These are phyloP conservation scores for Dasypus novemcinctus DNA, from an alignment of 2,113 vertebrate species.

Conservation along the genomic window DNA sequence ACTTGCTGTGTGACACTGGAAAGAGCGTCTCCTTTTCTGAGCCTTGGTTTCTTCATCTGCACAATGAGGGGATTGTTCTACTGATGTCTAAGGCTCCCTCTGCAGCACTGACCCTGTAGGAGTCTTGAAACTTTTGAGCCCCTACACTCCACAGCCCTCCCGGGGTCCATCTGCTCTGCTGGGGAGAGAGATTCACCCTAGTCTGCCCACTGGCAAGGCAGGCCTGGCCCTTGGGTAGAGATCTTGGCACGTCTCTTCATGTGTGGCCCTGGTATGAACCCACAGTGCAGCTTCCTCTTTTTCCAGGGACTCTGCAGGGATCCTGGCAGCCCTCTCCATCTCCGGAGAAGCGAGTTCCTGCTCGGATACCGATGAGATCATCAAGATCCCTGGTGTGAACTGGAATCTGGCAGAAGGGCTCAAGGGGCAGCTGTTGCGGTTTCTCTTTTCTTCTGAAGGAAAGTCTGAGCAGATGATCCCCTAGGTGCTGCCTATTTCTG, in stretches of 20 bases:
- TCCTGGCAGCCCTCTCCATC: neutral
- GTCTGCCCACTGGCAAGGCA: neutral
- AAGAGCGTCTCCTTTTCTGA: neutral
- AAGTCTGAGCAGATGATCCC: constrained; percentile 71
- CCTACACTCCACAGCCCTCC: neutral
- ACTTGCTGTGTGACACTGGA: neutral
- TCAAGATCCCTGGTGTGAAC: neutral
- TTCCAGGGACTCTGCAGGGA: neutral
- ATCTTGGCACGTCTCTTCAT: neutral
- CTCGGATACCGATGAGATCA: constrained; percentile 51
- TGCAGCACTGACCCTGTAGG: neutral
- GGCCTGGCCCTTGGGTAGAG: neutral
- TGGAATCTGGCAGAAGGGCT: constrained; percentile 43
- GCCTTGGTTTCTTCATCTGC: neutral
- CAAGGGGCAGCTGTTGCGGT: constrained; percentile 64
- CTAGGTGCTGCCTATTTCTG: constrained; percentile 38
- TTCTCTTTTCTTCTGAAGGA: constrained; percentile 72
- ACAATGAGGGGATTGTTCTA: neutral
- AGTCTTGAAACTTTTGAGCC: neutral
- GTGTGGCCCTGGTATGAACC: neutral
- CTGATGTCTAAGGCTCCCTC: neutral
- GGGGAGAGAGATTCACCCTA: no score
- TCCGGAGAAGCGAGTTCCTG: constrained; percentile 10
- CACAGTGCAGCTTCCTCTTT: neutral
- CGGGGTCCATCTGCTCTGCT: neutral